Conservation (phyloP, 2,888 invertebrate genomes). For the Antheraea yamamai region DNA sequence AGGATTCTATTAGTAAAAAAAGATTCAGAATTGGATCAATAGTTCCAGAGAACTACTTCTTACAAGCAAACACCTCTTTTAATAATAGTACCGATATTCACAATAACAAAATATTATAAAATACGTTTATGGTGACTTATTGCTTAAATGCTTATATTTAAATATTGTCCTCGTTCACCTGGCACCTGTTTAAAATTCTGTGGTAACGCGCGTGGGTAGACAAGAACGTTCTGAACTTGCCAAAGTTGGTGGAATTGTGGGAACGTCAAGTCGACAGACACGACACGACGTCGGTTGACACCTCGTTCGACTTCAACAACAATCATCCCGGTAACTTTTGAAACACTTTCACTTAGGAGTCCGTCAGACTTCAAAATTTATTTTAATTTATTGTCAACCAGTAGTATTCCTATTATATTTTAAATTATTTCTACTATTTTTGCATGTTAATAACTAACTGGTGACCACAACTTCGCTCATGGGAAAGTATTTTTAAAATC, state of each 20-base stretch:
- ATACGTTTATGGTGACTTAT: background rate
- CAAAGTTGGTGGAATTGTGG: slow-evolving; percentile 48
- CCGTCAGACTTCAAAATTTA: slow-evolving; percentile 4
- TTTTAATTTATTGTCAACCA: background rate
- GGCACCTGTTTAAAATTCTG: slow-evolving; percentile 72
- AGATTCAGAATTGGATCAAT: no score
- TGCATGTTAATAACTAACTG: background rate
- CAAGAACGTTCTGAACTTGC: slow-evolving; percentile 59
- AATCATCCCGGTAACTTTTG: slow-evolving; percentile 54
- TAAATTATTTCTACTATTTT: background rate
- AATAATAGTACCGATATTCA: no score
- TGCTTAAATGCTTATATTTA: slow-evolving; percentile 49
- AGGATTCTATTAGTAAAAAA: no score
- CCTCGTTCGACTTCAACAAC: slow-evolving; percentile 54
- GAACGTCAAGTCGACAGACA: slow-evolving; percentile 45
- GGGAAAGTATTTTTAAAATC: no score
- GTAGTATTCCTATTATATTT: background rate
- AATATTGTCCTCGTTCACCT: slow-evolving; percentile 64
- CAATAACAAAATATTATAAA: background rate
- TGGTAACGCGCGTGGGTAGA: slow-evolving; percentile 57
- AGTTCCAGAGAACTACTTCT: no score
- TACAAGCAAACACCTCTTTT: no score
- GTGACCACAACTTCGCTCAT: no score
- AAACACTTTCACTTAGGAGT: slow-evolving; percentile 45
- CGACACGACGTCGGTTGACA: slow-evolving; percentile 49